These are phyloP conservation scores for Notodonta dromedarius DNA, from an alignment of 2,888 invertebrate species.

Conservation along the genomic window DNA sequence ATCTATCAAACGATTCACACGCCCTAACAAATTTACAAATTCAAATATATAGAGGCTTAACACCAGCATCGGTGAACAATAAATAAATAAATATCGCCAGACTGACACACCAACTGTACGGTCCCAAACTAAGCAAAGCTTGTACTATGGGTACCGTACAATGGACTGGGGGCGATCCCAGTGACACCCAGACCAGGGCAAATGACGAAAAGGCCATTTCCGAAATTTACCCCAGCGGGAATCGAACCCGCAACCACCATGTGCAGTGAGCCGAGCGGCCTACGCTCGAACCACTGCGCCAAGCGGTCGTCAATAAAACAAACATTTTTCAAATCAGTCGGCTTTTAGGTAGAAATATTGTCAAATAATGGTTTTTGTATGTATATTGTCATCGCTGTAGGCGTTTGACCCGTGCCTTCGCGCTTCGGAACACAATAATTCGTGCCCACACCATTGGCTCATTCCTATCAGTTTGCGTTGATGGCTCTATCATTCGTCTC, in stretches of 20 bases:
- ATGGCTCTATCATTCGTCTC: background rate
- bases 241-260: too few species aligned
- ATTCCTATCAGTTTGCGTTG: background rate
- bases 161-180: too few species aligned
- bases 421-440: background rate
- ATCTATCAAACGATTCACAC: constrained; percentile 1
- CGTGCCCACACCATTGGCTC: background rate
- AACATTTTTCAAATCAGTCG: background rate
- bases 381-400: background rate
- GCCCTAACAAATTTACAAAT: background rate
- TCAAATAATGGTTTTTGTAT: background rate
- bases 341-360: background rate
- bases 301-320: too few species aligned
- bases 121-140: too few species aligned
- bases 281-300: too few species aligned
- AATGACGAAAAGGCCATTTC: too few species aligned
- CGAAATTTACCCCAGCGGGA: too few species aligned
- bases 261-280: too few species aligned
- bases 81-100: too few species aligned
- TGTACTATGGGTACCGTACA: too few species aligned
- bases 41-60: background rate
- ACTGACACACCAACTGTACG: too few species aligned
- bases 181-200: too few species aligned
- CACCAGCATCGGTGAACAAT: background rate
- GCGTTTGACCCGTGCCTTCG: background rate